These are phyloP conservation scores for Meloidogyne chitwoodi DNA, from an alignment of 1,140 invertebrate species.

Conservation along the genomic window DNA sequence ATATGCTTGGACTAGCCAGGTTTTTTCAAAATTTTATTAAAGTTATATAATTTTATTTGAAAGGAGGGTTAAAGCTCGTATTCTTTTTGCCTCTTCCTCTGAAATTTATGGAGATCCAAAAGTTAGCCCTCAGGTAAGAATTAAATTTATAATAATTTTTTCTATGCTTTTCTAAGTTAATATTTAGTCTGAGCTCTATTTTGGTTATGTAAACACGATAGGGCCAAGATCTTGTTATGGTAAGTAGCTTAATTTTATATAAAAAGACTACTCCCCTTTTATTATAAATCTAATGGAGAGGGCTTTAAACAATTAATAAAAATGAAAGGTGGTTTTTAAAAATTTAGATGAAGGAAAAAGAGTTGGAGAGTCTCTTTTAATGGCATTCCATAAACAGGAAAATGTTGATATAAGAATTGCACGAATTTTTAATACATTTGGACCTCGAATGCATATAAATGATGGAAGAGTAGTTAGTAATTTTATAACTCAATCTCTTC, in stretches of 20 bases:
- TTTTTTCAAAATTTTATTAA: constrained; percentile 26
- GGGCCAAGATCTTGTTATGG: constrained; percentile 93
- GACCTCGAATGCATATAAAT: constrained; percentile 98
- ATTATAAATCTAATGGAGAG: no score
- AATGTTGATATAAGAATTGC: constrained; percentile 88
- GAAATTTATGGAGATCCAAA: constrained; percentile 98
- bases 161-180: not conserved
- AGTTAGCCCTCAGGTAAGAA: constrained; percentile 87
- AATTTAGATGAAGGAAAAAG: not conserved
- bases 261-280: constrained; percentile 78
- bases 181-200: constrained; percentile 67
- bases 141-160: not conserved
- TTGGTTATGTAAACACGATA: constrained; percentile 98
- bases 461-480: constrained; percentile 97
- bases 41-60: constrained; percentile 11
- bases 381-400: constrained; percentile 94
- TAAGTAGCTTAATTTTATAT: constrained; percentile 68
- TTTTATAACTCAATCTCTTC: constrained; percentile 91
- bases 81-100: constrained; percentile 93
- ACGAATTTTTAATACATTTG: constrained; percentile 97
- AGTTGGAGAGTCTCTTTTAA: constrained; percentile 79
- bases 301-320: no score
- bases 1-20: constrained; percentile 78
- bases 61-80: constrained; percentile 83
- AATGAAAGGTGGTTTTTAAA: not conserved